Base-by-base conservation (phyloP, 1,140 invertebrate genomes). In the Caenorhabditis tropicalis region DNA sequence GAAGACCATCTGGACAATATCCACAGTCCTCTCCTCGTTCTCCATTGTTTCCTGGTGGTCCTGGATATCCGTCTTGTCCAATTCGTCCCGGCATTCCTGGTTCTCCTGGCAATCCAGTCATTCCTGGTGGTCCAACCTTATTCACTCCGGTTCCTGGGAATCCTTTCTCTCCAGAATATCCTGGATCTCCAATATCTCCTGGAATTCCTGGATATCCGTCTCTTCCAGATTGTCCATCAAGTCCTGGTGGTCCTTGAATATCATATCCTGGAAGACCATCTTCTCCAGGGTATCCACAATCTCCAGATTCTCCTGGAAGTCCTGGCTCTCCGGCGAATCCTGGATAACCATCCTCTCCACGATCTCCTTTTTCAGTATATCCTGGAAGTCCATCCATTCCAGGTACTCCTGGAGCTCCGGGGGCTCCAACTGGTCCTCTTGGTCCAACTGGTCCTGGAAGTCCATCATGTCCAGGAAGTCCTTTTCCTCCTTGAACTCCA, bases 81-180 rank as follows among this genome's bases (percentile, higher is more conserved):
- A 85, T 39, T 4, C 83, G n/a, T 58, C 90, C 89, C 43, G 88
- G 90, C 36, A 87, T 88, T 74, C 89, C 89, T 56, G 89, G 90
- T 27, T 51, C 56, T 56, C 90, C 90, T 43, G 82, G 74, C 12
- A 90, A 82, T n/a, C 90, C 90, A 2, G 81, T 33, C 43, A 83
- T 80, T 43, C 90, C 90, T n/a, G 70, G 70, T 33, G 90, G 90
- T 43, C 89, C 89, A 21, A 88, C 85, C 58, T 88, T 91, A 15
- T 87, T 88, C 6, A 91, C 90, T 58, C 90, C 90, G 58, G 86
- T 88, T 16, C 89, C 89, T 27, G 90, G 90, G 83, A 90, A 91
- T 56, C 90, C 90, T 70, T 91, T 91, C 82, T 83, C 74, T 70
- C 90, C 90, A 15, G 87, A 29, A 29, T 48, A 58, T 24, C 90